Evolutionary conservation across 2,888 invertebrate species (phyloP).

Genomic region (Dichetophora obliterata): DNA sequence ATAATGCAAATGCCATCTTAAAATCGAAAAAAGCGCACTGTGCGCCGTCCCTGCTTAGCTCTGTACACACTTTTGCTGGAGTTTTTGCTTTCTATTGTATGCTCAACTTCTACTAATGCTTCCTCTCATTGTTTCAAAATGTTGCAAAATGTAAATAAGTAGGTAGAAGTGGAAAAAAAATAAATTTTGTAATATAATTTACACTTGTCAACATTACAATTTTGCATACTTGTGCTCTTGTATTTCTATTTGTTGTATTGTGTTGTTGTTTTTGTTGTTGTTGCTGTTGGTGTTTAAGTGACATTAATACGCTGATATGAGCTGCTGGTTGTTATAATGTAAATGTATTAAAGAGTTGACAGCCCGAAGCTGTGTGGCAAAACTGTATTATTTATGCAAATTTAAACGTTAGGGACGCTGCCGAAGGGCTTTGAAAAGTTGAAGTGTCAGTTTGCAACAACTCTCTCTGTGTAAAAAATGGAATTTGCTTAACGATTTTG

Average conservation of each 20-base stretch:
- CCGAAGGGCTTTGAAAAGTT: background rate
- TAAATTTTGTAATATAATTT: constrained; percentile 1
- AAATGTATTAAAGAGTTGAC: constrained; percentile 14
- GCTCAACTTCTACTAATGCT: too few species aligned
- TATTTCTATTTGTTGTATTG: background rate
- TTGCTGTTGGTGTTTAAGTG: background rate
- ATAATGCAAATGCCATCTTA: too few species aligned
- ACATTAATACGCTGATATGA: constrained; percentile 7
- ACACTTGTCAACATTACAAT: constrained; percentile 10
- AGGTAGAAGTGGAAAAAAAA: background rate
- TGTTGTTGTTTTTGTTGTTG: background rate
- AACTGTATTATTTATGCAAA: constrained; percentile 29
- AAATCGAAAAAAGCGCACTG: too few species aligned
- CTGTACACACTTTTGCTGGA: too few species aligned
- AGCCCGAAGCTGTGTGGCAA: constrained; percentile 1
- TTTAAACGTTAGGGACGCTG: constrained; percentile 14
- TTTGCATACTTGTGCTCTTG: background rate
- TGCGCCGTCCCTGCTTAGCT: background rate
- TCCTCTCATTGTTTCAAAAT: too few species aligned
- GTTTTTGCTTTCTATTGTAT: too few species aligned
- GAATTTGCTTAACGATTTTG: too few species aligned
- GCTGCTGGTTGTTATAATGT: background rate
- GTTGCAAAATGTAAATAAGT: too few species aligned
- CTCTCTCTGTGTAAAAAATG: too few species aligned
- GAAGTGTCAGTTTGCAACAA: background rate